Conservation (phyloP, 2,113 vertebrate genomes). For the Pardalotus punctatus region DNA sequence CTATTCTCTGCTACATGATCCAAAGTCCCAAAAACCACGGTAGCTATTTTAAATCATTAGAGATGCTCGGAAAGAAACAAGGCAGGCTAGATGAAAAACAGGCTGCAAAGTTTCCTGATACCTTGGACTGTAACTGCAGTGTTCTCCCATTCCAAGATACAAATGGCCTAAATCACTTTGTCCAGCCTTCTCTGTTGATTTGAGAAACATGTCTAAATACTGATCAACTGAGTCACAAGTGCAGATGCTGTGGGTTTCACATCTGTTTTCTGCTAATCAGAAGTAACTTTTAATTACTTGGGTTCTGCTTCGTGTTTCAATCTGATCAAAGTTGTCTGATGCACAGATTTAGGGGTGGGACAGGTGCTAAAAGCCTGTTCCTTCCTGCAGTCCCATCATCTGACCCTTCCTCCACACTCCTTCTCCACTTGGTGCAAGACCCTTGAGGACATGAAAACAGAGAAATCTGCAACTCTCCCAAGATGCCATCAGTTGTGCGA, state of each 20-base stretch:
- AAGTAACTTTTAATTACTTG: constrained; percentile 63
- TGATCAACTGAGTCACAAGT: constrained; percentile 11
- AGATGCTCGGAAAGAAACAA: constrained; percentile 3
- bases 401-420: constrained; percentile 58
- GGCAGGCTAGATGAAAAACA: constrained; percentile 24
- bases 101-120: background rate
- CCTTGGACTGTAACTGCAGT: background rate
- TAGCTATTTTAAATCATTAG: constrained; percentile 31
- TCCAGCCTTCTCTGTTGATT: constrained; percentile 25
- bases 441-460: constrained; percentile 67
- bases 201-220: background rate
- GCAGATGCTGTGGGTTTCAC: constrained; percentile 80
- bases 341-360: constrained; percentile 41
- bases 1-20: constrained; percentile 54
- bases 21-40: constrained; percentile 42
- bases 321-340: constrained; percentile 69
- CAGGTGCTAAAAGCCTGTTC: constrained; percentile 49
- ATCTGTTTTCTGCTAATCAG: constrained; percentile 76
- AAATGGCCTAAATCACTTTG: constrained; percentile 52
- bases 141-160: constrained; percentile 45
- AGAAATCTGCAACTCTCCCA: constrained; percentile 70
- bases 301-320: constrained; percentile 61
- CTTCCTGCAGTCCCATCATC: constrained; percentile 20
- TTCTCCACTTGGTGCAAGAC: constrained; percentile 72
- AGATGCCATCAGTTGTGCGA: constrained; percentile 68